Evolutionary conservation across 2,888 invertebrate species (phyloP).

Genomic region (Linyphia triangularis): DNA sequence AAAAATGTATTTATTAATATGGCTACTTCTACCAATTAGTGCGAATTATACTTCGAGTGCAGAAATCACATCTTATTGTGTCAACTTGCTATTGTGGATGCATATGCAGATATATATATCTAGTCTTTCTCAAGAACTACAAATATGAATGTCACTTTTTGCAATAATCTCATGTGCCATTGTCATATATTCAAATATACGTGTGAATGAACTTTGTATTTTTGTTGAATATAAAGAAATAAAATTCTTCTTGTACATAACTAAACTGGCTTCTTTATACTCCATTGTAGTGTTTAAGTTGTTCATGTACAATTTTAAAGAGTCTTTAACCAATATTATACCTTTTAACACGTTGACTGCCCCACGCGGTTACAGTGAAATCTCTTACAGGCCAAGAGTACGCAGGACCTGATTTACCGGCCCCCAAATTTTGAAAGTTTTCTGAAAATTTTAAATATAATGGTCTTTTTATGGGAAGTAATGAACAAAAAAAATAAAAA

Average conservation of each 20-base stretch:
- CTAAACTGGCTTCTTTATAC: conserved; percentile 12
- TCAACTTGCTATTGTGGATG: conserved; percentile 45
- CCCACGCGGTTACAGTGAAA: no score
- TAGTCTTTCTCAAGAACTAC: conserved; percentile 66
- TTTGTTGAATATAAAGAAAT: conserved; percentile 75
- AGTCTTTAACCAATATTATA: no score
- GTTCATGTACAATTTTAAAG: no score
- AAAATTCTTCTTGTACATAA: conserved; percentile 75
- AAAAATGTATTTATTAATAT: not conserved
- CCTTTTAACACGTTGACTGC: no score
- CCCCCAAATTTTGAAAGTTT: no score
- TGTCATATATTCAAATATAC: conserved; percentile 74
- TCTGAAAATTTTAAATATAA: no score
- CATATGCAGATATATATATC: conserved; percentile 64
- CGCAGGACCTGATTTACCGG: no score
- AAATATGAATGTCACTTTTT: conserved; percentile 70
- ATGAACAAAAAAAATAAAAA: no score
- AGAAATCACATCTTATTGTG: conserved; percentile 17
- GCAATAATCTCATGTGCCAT: conserved; percentile 73
- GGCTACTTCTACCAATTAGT: conserved; percentile 50
- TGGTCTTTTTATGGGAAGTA: no score
- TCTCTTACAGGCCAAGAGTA: no score
- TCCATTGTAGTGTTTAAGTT: conserved; percentile 6
- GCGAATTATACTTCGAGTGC: conserved; percentile 37
- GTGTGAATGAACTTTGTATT: conserved; percentile 75